Conservation (phyloP, 1,140 invertebrate species). For the Sesamia nonagrioides region DNA sequence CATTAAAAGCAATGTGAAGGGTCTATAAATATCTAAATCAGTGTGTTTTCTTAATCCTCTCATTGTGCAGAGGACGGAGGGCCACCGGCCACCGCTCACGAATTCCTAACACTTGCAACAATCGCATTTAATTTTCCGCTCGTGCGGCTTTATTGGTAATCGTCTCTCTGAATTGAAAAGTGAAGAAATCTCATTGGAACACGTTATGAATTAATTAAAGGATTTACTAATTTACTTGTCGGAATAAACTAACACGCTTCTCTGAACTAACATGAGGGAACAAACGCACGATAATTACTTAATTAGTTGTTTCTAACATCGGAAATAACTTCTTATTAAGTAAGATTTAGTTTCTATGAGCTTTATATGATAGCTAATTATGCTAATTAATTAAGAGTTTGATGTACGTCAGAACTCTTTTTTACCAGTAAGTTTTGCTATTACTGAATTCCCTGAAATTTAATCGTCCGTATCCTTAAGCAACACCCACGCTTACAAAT, state of each 20-base stretch:
- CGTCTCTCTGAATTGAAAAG: constrained; percentile 65
- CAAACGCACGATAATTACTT: constrained; percentile 13
- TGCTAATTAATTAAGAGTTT: neutral
- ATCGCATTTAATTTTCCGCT: constrained; percentile 82
- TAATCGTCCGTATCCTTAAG: neutral
- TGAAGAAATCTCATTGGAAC: constrained; percentile 64
- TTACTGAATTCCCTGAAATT: neutral
- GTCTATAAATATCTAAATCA: constrained; percentile 3
- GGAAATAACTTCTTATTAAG: neutral
- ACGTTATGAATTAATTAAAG: constrained; percentile 60
- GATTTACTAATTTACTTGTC: constrained; percentile 39
- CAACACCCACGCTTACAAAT: neutral
- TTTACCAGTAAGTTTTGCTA: no score
- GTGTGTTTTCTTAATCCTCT: constrained; percentile 34
- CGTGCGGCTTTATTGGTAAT: constrained; percentile 70
- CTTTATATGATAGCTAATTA: neutral
- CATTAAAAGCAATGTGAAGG: neutral
- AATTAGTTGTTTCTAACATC: constrained; percentile 17
- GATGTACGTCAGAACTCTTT: no score
- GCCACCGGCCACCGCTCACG: constrained; percentile 58
- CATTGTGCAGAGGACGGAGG: constrained; percentile 28
- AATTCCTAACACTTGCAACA: constrained; percentile 74
- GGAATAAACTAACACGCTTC: constrained; percentile 25
- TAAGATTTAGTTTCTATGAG: neutral
- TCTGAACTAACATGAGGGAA: constrained; percentile 8